These are phyloP conservation scores for Nothobranchius kuhntae DNA, from an alignment of 2,113 vertebrate species.

Conservation along the genomic window DNA sequence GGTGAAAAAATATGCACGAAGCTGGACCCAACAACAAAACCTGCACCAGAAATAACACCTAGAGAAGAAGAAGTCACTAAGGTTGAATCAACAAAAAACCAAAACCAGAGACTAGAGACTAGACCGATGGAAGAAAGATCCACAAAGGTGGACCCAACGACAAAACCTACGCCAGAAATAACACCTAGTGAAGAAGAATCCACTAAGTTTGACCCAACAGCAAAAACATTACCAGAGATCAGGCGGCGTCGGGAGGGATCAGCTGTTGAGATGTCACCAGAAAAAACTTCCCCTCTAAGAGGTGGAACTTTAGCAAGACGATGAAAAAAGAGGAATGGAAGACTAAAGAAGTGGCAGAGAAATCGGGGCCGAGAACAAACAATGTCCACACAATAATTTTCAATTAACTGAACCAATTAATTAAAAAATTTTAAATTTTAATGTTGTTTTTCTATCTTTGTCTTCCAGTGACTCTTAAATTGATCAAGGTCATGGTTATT, in stretches of 20 bases:
- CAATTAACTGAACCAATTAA: neutral
- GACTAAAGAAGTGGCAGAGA: neutral
- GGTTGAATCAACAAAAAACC: too few relatives aligned
- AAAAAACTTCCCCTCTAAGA: neutral
- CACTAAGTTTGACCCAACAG: neutral
- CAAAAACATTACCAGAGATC: neutral
- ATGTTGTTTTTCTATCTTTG: too few relatives aligned
- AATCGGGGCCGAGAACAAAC: neutral
- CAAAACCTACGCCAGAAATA: neutral
- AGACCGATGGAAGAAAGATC: too few relatives aligned
- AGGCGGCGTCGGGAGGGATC: neutral
- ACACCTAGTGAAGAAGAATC: neutral
- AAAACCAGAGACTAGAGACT: too few relatives aligned
- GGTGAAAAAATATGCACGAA: too few relatives aligned
- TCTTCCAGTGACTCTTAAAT: too few relatives aligned
- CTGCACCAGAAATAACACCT: too few relatives aligned
- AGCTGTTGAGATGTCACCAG: neutral
- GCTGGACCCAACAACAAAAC: neutral
- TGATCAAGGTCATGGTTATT: too few relatives aligned
- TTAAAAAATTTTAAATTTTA: neutral
- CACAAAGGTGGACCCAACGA: neutral
- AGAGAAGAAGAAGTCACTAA: neutral
- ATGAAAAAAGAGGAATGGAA: neutral
- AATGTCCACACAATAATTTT: neutral
- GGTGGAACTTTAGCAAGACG: neutral